These are phyloP conservation scores for Trididemnum nubilum DNA, from an alignment of 23 tunicate species.

Conservation along the genomic window DNA sequence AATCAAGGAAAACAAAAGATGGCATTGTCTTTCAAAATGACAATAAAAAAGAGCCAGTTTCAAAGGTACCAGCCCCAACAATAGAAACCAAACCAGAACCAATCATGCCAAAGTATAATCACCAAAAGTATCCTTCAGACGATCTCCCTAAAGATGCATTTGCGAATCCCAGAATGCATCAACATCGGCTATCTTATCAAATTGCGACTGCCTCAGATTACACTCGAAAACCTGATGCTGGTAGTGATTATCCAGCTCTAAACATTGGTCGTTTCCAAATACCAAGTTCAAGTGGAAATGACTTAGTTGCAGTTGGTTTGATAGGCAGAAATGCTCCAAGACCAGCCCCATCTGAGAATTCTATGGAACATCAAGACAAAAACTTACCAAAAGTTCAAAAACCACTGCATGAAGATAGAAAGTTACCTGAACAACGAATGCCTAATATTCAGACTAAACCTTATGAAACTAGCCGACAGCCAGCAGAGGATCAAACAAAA, in stretches of 20 bases:
- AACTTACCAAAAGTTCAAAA: background rate
- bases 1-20: background rate
- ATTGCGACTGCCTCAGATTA: conserved; percentile 63
- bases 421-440: background rate
- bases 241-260: background rate
- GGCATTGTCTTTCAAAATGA: background rate
- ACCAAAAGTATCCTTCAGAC: conserved; percentile 73
- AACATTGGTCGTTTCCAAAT: conserved; percentile 67
- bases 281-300: conserved; percentile 48
- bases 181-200: conserved; percentile 79
- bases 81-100: background rate
- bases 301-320: conserved; percentile 63
- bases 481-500: background rate
- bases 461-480: background rate
- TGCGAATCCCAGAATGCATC: conserved; percentile 15
- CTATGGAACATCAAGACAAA: background rate
- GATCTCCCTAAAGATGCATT: conserved; percentile 41
- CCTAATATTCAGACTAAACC: background rate
- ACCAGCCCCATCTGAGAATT: background rate
- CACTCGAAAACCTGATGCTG: background rate
- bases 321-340: conserved; percentile 32
- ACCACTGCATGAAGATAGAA: background rate
- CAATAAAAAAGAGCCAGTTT: background rate
- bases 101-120: conserved; percentile 24
- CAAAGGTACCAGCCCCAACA: background rate